A percentile compares a stretch with the other conserved stretches of the same genome.
phyloP scores from a whole-genome alignment of 2,113 vertebrate genomes.

The Channa maculata region DNA sequence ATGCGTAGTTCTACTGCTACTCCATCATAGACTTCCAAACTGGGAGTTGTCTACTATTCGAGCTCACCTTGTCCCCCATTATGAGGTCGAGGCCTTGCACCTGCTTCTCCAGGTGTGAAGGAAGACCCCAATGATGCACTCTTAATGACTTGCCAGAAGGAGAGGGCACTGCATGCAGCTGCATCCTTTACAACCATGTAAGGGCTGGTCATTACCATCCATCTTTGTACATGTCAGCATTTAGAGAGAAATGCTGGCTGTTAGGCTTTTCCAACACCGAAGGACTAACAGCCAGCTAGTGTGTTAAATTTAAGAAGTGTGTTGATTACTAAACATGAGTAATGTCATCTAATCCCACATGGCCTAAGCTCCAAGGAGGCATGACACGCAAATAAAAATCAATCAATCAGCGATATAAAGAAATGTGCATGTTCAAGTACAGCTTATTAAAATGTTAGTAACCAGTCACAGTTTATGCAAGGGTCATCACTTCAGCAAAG shows the following conservation, averaged over 20 bases:
- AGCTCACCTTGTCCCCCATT: constrained; percentile 71
- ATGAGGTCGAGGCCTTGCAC: constrained; percentile 69
- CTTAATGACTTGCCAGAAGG: constrained; percentile 75
- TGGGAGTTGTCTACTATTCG: constrained; percentile 46
- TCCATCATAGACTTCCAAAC: constrained; percentile 24
- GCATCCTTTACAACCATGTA: constrained; percentile 52
- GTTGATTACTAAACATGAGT: constrained; percentile 32
- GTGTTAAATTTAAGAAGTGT: background rate
- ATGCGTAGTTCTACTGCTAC: background rate
- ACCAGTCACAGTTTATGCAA: constrained; percentile 13
- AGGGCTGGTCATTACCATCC: constrained; percentile 62
- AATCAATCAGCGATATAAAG: constrained; percentile 19
- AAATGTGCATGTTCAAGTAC: constrained; percentile 17
- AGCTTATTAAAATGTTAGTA: constrained; percentile 34
- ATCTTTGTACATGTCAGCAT: constrained; percentile 63
- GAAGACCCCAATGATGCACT: constrained; percentile 67
- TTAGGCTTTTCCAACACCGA: constrained; percentile 8
- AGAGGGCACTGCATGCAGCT: constrained; percentile 68
- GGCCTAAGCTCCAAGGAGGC: constrained; percentile 21
- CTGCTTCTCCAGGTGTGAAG: constrained; percentile 79
- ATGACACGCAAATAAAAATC: constrained; percentile 21
- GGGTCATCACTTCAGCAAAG: constrained; percentile 7
- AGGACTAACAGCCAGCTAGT: no score
- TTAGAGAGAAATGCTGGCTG: constrained; percentile 30
- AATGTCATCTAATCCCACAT: constrained; percentile 9